These are phyloP conservation scores for Diaphora mendica DNA, from an alignment of 2,888 invertebrate genomes.

Conservation along the genomic window DNA sequence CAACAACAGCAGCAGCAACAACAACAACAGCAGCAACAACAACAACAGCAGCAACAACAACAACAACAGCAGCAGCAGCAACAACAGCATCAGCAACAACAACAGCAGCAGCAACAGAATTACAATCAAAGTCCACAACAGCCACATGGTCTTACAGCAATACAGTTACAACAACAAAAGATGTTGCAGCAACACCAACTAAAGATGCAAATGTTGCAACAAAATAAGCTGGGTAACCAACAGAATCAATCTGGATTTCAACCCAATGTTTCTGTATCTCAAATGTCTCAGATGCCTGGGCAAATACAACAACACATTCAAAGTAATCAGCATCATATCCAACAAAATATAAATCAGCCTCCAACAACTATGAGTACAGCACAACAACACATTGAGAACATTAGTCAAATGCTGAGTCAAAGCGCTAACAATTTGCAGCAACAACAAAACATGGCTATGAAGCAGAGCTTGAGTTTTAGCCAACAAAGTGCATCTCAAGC, in stretches of 20 bases:
- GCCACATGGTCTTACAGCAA: slow-evolving; percentile 80
- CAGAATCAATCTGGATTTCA: slow-evolving; percentile 76
- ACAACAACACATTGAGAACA: slow-evolving; percentile 88
- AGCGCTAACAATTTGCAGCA: slow-evolving; percentile 82
- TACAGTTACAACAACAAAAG: slow-evolving; percentile 85
- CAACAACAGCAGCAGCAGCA: slow-evolving; percentile 59
- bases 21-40: slow-evolving; percentile 44
- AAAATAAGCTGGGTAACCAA: slow-evolving; percentile 66
- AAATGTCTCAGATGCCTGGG: slow-evolving; percentile 77
- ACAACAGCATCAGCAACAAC: slow-evolving; percentile 20
- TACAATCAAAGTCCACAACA: slow-evolving; percentile 60
- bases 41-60: slow-evolving; percentile 55
- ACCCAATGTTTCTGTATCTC: slow-evolving; percentile 75
- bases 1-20: slow-evolving; percentile 57
- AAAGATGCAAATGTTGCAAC: slow-evolving; percentile 83
- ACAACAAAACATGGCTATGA: slow-evolving; percentile 81
- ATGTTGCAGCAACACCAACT: slow-evolving; percentile 87
- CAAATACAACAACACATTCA: slow-evolving; percentile 81
- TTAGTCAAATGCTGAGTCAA: slow-evolving; percentile 85
- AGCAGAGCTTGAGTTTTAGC: slow-evolving; percentile 76
- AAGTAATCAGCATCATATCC: slow-evolving; percentile 76
- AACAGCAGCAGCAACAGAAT: slow-evolving; percentile 58
- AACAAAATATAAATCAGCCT: slow-evolving; percentile 75
- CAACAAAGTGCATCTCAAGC: slow-evolving; percentile 79
- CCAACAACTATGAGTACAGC: slow-evolving; percentile 86